These are phyloP conservation scores for Eubasilissa splendida DNA, from an alignment of 2,888 invertebrate genomes.

Conservation along the genomic window DNA sequence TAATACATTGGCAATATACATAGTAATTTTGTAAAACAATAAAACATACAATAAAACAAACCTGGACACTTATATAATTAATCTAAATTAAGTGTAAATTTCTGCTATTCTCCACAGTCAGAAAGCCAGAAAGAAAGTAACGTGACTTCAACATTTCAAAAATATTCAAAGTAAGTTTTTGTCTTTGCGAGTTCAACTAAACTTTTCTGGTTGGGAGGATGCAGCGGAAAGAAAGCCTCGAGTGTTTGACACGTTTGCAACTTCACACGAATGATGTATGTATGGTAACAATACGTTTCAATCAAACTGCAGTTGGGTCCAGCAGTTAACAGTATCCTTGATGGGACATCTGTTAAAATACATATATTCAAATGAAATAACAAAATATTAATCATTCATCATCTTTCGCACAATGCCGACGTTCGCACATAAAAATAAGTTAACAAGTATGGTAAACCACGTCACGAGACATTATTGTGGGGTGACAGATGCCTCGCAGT, in stretches of 20 bases:
- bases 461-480: not conserved
- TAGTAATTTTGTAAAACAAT: no score
- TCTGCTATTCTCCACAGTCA: not conserved
- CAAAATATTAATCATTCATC: not conserved
- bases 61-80: no score
- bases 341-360: constrained; percentile 52
- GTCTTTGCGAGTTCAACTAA: no score
- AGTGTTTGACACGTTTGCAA: no score
- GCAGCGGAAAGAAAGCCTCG: no score
- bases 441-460: not conserved
- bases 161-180: not conserved
- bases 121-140: constrained; percentile 15
- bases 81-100: no score
- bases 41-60: no score
- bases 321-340: constrained; percentile 51
- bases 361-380: constrained; percentile 27
- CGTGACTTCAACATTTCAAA: constrained; percentile 8
- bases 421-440: constrained; percentile 6
- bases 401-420: not conserved
- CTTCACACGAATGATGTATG: no score
- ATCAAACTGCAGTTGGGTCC: constrained; percentile 52
- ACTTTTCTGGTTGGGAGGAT: no score
- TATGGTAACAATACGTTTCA: not conserved
- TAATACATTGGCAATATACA: no score
- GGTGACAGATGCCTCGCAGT: not conserved